Conservation (phyloP, 1,140 invertebrate genomes). For the Pogonognathellus flavescens region DNA sequence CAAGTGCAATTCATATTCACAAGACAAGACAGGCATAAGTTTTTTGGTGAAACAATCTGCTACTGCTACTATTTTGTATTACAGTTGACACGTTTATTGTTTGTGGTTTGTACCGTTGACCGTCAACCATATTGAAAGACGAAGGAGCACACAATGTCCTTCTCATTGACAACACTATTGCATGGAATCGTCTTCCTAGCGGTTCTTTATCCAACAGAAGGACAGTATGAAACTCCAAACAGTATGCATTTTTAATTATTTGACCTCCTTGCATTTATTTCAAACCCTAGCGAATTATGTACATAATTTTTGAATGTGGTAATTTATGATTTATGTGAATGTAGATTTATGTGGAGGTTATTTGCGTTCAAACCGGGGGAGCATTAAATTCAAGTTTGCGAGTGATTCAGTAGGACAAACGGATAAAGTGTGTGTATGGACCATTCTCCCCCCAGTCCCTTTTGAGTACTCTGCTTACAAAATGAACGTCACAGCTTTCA, state of each 20-base stretch:
- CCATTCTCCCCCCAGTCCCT: constrained; percentile 43
- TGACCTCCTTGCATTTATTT: neutral
- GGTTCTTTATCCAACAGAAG: neutral
- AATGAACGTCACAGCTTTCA: neutral
- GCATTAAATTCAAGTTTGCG: constrained; percentile 19
- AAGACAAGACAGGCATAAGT: too few species aligned
- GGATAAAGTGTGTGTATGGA: constrained; percentile 50
- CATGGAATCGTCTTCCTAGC: neutral
- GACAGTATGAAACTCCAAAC: constrained; percentile 57
- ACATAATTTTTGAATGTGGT: neutral
- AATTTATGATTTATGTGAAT: neutral
- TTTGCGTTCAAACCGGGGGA: constrained; percentile 25
- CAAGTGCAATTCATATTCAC: too few species aligned
- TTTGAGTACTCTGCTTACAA: neutral
- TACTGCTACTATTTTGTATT: too few species aligned
- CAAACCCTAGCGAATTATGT: neutral
- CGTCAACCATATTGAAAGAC: too few species aligned
- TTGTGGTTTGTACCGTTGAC: too few species aligned
- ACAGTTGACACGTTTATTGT: too few species aligned
- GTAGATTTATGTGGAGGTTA: constrained; percentile 54
- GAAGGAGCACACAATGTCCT: too few species aligned
- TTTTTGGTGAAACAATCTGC: too few species aligned
- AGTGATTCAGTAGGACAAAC: neutral
- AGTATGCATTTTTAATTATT: constrained; percentile 36
- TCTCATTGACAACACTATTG: neutral